phyloP scores from a whole-genome alignment of 2,888 invertebrate genomes.

The Pandemis cinnamomeana region DNA sequence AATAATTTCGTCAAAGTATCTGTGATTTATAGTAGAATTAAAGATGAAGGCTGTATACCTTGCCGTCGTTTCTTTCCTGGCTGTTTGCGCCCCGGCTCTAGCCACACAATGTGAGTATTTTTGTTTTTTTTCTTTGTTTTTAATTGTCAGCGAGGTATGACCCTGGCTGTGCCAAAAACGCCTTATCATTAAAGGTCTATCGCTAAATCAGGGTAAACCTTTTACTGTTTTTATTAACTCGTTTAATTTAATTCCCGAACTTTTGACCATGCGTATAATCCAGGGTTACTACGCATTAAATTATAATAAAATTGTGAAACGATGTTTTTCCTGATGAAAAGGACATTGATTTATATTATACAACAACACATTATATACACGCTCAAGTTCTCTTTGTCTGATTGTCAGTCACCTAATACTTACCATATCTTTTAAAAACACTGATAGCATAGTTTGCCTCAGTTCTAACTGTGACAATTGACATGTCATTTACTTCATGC shows the following conservation, averaged over 20 bases:
- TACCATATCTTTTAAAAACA: background rate
- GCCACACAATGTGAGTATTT: constrained; percentile 88
- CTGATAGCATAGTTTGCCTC: too few species aligned
- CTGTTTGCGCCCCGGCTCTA: constrained; percentile 78
- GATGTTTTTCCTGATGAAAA: background rate
- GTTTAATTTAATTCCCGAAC: background rate
- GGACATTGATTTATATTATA: background rate
- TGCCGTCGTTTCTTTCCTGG: constrained; percentile 78
- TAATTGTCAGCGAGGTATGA: constrained; percentile 38
- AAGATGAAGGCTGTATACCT: constrained; percentile 85
- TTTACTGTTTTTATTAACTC: constrained; percentile 2
- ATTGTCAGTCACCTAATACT: background rate
- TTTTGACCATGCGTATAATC: background rate
- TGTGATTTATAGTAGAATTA: constrained; percentile 75
- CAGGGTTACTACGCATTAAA: background rate
- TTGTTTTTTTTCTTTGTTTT: constrained; percentile 48
- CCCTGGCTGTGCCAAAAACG: background rate
- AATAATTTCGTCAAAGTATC: constrained; percentile 74
- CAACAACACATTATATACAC: background rate
- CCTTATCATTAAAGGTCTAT: constrained; percentile 25
- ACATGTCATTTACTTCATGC: too few species aligned
- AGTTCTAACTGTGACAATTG: too few species aligned
- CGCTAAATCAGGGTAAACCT: constrained; percentile 13
- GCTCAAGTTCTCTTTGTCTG: background rate
- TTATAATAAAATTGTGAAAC: too few species aligned